Evolutionary conservation across 2,888 invertebrate species (phyloP).

Genomic region (Bellardia pandia): DNA sequence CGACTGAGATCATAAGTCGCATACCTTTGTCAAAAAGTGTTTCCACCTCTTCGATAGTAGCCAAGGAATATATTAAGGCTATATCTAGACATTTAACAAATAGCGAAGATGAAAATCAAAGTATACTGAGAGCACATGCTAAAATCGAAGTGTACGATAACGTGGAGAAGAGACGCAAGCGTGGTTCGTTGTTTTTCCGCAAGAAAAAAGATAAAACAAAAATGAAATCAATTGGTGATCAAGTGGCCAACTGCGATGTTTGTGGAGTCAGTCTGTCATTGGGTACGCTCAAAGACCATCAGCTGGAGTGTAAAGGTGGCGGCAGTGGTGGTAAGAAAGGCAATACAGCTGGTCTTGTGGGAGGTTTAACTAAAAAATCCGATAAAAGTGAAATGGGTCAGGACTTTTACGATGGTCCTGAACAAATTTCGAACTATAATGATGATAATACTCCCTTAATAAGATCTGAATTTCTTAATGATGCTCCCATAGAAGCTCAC

Average conservation of each 20-base stretch:
- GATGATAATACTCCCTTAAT: conserved; percentile 88
- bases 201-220: conserved; percentile 91
- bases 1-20: conserved; percentile 86
- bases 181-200: conserved; percentile 95
- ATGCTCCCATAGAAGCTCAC: conserved; percentile 89
- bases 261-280: conserved; percentile 95
- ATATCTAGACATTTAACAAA: conserved; percentile 84
- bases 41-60: conserved; percentile 94
- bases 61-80: conserved; percentile 85
- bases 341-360: conserved; percentile 61
- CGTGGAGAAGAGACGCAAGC: conserved; percentile 93
- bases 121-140: conserved; percentile 83
- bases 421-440: conserved; percentile 70
- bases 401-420: conserved; percentile 75
- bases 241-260: conserved; percentile 85
- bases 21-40: conserved; percentile 95
- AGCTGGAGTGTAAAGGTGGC: conserved; percentile 89
- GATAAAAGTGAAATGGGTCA: conserved; percentile 71
- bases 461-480: conserved; percentile 89
- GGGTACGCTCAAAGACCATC: conserved; percentile 94
- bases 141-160: conserved; percentile 86
- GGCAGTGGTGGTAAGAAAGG: conserved; percentile 75
- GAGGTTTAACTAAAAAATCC: conserved; percentile 59
- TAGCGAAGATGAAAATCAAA: conserved; percentile 84
- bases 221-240: conserved; percentile 78